A percentile compares a stretch with the other conserved stretches of the same genome.
These are phyloP conservation scores for Mystacornis crossleyi DNA, from an alignment of 2,113 vertebrate genomes.

Conservation along the genomic window DNA sequence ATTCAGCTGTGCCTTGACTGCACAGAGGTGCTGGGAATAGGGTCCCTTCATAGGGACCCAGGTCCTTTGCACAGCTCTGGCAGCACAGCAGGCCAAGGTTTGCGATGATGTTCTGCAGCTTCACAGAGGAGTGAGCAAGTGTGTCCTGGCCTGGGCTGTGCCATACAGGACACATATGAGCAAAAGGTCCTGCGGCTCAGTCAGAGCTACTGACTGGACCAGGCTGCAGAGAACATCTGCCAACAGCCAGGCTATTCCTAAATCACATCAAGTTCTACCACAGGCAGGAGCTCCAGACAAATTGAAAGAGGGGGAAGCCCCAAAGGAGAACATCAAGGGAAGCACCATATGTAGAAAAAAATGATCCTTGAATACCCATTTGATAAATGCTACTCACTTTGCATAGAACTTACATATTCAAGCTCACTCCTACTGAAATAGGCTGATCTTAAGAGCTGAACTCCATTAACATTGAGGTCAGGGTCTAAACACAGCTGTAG, in stretches of 20 bases:
- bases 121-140: rapidly evolving
- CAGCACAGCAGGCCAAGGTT: rapidly evolving
- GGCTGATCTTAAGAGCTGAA: neutral
- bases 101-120: rapidly evolving
- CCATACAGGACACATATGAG: rapidly evolving
- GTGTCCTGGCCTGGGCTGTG: neutral
- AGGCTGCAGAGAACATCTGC: neutral
- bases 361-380: neutral
- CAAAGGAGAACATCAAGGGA: neutral
- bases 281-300: neutral
- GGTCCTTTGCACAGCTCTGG: neutral
- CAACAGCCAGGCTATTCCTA: neutral
- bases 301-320: rapidly evolving
- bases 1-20: neutral
- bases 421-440: neutral
- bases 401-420: neutral
- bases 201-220: neutral
- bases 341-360: neutral
- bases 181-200: neutral
- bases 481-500: neutral
- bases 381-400: neutral
- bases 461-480: neutral
- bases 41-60: rapidly evolving
- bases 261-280: neutral
- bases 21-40: neutral